Conservation (phyloP, 2,888 invertebrate species). For the Drosophila anomelani region DNA sequence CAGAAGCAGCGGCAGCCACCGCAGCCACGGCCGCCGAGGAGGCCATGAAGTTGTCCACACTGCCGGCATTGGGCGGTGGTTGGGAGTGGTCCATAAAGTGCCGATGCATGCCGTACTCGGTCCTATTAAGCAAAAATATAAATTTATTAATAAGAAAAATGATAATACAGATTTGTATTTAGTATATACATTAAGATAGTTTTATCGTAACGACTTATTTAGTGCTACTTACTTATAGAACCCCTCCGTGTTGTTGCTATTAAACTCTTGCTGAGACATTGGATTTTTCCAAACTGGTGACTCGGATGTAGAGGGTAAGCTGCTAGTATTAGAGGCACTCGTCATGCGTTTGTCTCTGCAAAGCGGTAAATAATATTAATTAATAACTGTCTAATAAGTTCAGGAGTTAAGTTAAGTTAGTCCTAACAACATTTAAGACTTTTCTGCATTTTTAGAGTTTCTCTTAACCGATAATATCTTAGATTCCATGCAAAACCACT, state of each 20-base stretch:
- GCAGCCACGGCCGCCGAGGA: conserved; percentile 83
- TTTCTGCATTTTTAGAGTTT: not conserved
- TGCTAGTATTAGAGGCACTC: conserved; percentile 83
- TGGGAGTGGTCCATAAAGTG: conserved; percentile 84
- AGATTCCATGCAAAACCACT: conserved; percentile 11
- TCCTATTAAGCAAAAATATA: conserved; percentile 54
- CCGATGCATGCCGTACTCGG: conserved; percentile 84
- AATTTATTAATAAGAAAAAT: no score
- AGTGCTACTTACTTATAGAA: conserved; percentile 80
- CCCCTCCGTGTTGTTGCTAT: conserved; percentile 84
- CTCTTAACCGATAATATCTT: not conserved
- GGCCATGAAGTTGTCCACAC: conserved; percentile 83
- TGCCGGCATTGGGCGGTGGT: conserved; percentile 80
- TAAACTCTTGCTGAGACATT: conserved; percentile 84
- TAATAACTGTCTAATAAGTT: not conserved
- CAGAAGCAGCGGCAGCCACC: conserved; percentile 80
- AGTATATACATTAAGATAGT: not conserved
- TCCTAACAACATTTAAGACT: not conserved
- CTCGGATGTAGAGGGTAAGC: conserved; percentile 83
- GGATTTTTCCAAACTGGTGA: conserved; percentile 84
- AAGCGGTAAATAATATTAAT: not conserved
- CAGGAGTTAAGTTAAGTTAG: not conserved
- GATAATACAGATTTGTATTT: no score
- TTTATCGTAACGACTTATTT: not conserved
- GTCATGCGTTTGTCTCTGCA: conserved; percentile 84